These are phyloP conservation scores for Zoanthus solanderi DNA, from an alignment of 92 coral and sea anemone genomes.

Conservation along the genomic window DNA sequence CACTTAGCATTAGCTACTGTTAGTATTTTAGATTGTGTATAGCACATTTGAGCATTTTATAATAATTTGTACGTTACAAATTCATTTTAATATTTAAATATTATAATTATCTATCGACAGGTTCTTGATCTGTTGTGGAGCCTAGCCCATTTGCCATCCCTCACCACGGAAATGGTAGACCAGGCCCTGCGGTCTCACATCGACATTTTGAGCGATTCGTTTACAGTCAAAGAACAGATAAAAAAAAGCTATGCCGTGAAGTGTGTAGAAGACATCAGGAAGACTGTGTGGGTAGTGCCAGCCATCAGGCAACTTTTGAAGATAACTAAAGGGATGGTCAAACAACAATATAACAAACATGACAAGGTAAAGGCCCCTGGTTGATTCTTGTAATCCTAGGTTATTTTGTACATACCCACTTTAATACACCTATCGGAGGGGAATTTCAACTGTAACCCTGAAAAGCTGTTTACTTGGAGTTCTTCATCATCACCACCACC, in stretches of 20 bases:
- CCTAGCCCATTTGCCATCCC: constrained; percentile 85
- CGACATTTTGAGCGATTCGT: constrained; percentile 89
- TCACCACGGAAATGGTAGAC: constrained; percentile 91
- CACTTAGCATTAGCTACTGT: no score
- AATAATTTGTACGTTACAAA: no score
- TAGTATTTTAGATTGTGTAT: no score
- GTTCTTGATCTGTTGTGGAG: constrained; percentile 91
- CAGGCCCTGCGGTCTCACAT: constrained; percentile 90
- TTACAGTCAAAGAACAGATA: constrained; percentile 87
- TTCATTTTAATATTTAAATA: no score
- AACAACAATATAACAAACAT: constrained; percentile 83
- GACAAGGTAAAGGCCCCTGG: constrained; percentile 62
- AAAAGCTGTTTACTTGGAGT: no score
- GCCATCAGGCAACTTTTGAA: constrained; percentile 87
- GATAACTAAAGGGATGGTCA: constrained; percentile 89
- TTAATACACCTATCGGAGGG: no score
- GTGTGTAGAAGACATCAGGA: constrained; percentile 89
- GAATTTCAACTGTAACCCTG: no score
- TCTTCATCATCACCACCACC: no score
- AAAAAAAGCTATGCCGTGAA: constrained; percentile 89
- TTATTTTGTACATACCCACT: no score
- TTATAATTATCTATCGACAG: constrained; percentile 5
- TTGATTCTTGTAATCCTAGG: no score
- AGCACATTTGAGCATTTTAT: no score
- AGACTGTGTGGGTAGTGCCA: constrained; percentile 87